phyloP scores from a whole-genome alignment of 2,113 vertebrate species.

The Dasyprocta punctata region DNA sequence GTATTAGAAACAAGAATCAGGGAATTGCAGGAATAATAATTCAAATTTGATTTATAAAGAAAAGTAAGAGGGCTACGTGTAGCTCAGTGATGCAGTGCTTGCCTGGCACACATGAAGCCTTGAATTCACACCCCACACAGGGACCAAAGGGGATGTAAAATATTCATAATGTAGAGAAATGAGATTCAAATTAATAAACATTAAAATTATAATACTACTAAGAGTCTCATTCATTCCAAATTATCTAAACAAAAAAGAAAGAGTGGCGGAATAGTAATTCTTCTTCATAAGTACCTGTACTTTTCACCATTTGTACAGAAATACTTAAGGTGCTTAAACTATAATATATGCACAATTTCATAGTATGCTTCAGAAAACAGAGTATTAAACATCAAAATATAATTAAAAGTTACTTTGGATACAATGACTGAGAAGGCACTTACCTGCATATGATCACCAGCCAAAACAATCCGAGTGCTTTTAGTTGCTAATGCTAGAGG shows the following conservation, averaged over 20 bases:
- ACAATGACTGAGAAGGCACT: background rate
- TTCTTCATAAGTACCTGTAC: slow-evolving; percentile 36
- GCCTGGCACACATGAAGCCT: background rate
- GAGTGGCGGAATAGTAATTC: background rate
- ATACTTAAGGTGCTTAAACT: slow-evolving; percentile 26
- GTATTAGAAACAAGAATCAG: background rate
- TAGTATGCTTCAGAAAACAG: background rate
- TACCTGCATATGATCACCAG: slow-evolving; percentile 99
- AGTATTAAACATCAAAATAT: background rate
- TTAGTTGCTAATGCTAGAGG: slow-evolving; percentile 96
- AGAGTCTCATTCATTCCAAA: background rate
- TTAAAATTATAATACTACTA: background rate
- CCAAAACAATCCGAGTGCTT: slow-evolving; percentile 95
- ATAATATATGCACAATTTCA: background rate
- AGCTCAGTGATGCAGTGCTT: background rate
- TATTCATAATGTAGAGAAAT: background rate
- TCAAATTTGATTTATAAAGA: slow-evolving; percentile 48
- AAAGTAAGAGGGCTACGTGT: background rate
- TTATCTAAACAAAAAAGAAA: background rate
- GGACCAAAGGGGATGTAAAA: background rate
- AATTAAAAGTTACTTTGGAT: background rate
- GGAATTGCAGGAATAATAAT: background rate
- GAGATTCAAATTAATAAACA: slow-evolving; percentile 32
- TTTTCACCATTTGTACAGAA: background rate
- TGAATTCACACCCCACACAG: background rate